These are phyloP conservation scores for Avahi laniger DNA, from an alignment of 2,797 vertebrate species.

Conservation along the genomic window DNA sequence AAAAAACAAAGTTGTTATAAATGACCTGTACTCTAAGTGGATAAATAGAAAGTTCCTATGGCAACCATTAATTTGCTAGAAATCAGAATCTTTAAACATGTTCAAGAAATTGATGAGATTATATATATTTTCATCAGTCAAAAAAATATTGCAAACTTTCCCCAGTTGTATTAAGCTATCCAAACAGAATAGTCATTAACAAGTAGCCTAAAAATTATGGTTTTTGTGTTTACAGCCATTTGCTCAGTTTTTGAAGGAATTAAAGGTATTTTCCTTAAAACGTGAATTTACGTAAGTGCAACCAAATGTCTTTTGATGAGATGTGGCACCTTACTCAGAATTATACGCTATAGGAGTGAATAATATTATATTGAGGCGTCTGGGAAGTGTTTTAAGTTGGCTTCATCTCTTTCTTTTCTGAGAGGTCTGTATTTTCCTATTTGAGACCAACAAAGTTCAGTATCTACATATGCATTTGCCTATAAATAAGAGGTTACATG, in stretches of 20 bases:
- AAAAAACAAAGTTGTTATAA: background rate
- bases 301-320: background rate
- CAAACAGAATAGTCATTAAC: background rate
- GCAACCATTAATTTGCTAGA: background rate
- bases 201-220: background rate
- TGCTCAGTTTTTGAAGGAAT: constrained; percentile 6
- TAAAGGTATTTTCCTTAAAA: background rate
- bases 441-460: background rate
- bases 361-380: background rate
- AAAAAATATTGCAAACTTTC: background rate
- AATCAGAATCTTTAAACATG: background rate
- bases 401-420: background rate
- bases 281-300: background rate
- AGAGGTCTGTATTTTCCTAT: background rate
- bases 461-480: background rate
- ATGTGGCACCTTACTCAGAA: background rate
- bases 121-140: background rate
- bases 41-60: background rate
- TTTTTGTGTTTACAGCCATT: background rate
- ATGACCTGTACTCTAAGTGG: background rate
- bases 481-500: background rate
- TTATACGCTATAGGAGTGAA: background rate
- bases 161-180: background rate
- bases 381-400: background rate
- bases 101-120: background rate